Evolutionary conservation across 2,888 invertebrate genomes (phyloP).

Genomic region (Dasysyrphus tricinctus): DNA sequence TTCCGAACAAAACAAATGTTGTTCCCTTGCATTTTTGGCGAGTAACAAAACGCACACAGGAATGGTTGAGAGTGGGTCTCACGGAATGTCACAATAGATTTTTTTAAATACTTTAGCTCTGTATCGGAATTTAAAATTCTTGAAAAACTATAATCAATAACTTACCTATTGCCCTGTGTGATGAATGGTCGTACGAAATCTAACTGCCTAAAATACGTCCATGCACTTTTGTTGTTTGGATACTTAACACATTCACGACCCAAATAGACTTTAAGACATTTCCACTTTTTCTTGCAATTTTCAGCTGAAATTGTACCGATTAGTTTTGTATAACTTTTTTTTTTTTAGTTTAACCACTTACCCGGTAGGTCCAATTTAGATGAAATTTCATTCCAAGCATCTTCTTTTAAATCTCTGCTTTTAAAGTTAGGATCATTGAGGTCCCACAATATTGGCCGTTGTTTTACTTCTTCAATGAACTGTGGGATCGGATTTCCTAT

Average conservation of each 20-base stretch:
- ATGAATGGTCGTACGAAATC: neutral
- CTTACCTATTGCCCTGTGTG: neutral
- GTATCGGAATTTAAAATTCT: too few species aligned
- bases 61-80: too few species aligned
- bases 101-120: too few species aligned
- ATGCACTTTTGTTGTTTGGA: neutral
- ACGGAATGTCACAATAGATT: too few species aligned
- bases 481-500: neutral
- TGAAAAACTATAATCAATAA: neutral
- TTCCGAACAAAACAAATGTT: too few species aligned
- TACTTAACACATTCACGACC: neutral
- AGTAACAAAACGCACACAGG: too few species aligned
- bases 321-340: neutral
- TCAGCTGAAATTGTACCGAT: neutral
- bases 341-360: neutral
- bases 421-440: neutral
- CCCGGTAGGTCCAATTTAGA: neutral
- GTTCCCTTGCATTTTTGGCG: too few species aligned
- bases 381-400: conserved; percentile 9
- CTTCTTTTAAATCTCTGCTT: neutral
- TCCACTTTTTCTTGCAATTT: conserved; percentile 8
- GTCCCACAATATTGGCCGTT: neutral
- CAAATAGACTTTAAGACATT: neutral
- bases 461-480: conserved; percentile 3
- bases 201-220: conserved; percentile 4